Percentiles rank a stretch among this genome's conserved stretches.
phyloP scores from a whole-genome alignment of 30 jellyfish, hydroid and myxozoan genomes.

The Mastigias papua region DNA sequence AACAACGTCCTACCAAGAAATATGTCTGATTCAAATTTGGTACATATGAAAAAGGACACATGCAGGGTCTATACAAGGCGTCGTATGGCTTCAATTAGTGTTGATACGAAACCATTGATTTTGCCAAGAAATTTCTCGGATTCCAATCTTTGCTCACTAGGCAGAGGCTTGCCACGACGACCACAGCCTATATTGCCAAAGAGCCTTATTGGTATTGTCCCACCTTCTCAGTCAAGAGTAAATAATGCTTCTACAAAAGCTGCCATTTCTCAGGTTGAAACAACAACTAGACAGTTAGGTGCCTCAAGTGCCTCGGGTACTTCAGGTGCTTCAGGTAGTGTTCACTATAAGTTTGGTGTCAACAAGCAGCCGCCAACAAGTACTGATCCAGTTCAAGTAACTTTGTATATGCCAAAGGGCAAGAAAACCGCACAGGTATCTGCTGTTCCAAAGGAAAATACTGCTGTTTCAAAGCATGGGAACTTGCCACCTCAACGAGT shows the following conservation, averaged over 20 bases:
- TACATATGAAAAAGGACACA: constrained; percentile 69
- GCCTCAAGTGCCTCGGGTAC: constrained; percentile 61
- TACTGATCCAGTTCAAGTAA: constrained; percentile 79
- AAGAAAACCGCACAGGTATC: constrained; percentile 10
- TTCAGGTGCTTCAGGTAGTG: too few relatives aligned
- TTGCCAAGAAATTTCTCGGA: constrained; percentile 79
- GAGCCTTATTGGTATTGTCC: constrained; percentile 69
- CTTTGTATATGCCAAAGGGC: constrained; percentile 78
- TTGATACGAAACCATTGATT: constrained; percentile 51
- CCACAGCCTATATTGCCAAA: constrained; percentile 83
- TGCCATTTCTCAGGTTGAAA: constrained; percentile 28
- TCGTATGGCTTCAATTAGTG: constrained; percentile 54
- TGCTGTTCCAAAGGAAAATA: background rate
- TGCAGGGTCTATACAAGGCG: constrained; percentile 54
- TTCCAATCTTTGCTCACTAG: constrained; percentile 57
- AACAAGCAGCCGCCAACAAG: constrained; percentile 76
- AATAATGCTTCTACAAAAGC: constrained; percentile 35
- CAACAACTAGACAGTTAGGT: constrained; percentile 10
- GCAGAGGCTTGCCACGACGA: constrained; percentile 44
- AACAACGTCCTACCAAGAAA: constrained; percentile 59
- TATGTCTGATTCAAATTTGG: constrained; percentile 74
- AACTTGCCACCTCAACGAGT: constrained; percentile 60
- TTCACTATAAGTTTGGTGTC: too few relatives aligned
- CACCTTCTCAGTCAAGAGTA: constrained; percentile 47
- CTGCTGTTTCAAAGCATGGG: background rate